Conservation (phyloP, 2,797 vertebrate species). For the Buphagus erythrorhynchus region DNA sequence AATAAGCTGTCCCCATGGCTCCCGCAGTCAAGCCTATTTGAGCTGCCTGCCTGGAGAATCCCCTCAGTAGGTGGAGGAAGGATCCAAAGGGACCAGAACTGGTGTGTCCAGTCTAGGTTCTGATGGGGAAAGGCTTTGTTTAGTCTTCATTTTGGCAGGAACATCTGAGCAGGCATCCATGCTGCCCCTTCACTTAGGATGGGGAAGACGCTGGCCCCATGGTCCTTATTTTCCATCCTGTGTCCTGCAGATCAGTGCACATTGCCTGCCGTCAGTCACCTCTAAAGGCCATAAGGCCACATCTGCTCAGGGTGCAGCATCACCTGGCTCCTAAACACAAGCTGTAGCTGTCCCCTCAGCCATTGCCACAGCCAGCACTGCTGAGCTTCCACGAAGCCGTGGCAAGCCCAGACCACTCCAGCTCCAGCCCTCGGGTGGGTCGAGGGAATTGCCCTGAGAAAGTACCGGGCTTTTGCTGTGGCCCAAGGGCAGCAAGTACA, state of each 20-base stretch:
- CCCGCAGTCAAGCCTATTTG: neutral
- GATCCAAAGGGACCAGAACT: neutral
- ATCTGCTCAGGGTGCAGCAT: neutral
- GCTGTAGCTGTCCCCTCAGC: neutral
- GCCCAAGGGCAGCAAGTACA: neutral
- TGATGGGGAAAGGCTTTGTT: neutral
- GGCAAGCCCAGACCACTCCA: neutral
- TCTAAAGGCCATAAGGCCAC: rapidly evolving
- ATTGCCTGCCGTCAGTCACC: neutral
- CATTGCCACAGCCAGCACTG: neutral
- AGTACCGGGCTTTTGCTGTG: neutral
- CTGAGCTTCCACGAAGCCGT: rapidly evolving
- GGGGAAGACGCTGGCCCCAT: rapidly evolving
- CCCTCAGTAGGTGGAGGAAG: rapidly evolving
- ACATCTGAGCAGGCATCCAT: neutral
- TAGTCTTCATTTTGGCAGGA: neutral
- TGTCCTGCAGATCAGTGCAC: neutral
- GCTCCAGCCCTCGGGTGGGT: rapidly evolving
- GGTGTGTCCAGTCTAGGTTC: neutral
- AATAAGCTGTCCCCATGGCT: neutral
- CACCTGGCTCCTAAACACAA: neutral
- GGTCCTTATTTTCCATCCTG: neutral
- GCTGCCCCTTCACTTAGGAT: neutral
- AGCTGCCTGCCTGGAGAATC: neutral
- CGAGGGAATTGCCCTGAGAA: neutral